Conservation (phyloP, 2,797 vertebrate species). For the Trachurus trachurus region DNA sequence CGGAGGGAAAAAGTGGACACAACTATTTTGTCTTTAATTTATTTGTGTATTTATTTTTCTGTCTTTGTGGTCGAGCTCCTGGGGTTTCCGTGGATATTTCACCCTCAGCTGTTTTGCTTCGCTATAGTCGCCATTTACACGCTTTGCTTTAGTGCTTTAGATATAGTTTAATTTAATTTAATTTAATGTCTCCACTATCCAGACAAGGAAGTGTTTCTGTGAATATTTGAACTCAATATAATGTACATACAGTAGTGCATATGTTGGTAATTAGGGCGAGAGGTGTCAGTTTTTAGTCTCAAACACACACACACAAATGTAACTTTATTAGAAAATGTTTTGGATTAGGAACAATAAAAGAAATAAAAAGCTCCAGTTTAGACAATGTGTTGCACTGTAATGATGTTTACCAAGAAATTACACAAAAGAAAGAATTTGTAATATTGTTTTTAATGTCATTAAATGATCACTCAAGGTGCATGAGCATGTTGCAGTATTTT, state of each 20-base stretch:
- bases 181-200: background rate
- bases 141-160: background rate
- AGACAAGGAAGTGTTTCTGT: constrained; percentile 3
- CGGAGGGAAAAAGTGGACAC: constrained; percentile 28
- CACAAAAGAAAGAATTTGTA: too few relatives aligned
- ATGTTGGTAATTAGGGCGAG: constrained; percentile 20
- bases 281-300: background rate
- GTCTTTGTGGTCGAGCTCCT: constrained; percentile 70
- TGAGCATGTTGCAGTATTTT: background rate
- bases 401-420: background rate
- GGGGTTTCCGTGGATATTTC: constrained; percentile 43
- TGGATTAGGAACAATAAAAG: background rate
- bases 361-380: background rate
- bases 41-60: constrained; percentile 47
- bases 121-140: background rate
- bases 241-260: constrained; percentile 48
- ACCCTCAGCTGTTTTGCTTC: constrained; percentile 8
- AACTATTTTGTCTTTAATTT: constrained; percentile 51
- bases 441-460: background rate
- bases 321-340: background rate
- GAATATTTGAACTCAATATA: background rate
- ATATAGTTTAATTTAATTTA: background rate
- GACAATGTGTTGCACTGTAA: background rate
- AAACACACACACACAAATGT: background rate
- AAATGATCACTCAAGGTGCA: background rate